Conservation (phyloP, 2,888 invertebrate genomes). For the Pollenia labialis region DNA sequence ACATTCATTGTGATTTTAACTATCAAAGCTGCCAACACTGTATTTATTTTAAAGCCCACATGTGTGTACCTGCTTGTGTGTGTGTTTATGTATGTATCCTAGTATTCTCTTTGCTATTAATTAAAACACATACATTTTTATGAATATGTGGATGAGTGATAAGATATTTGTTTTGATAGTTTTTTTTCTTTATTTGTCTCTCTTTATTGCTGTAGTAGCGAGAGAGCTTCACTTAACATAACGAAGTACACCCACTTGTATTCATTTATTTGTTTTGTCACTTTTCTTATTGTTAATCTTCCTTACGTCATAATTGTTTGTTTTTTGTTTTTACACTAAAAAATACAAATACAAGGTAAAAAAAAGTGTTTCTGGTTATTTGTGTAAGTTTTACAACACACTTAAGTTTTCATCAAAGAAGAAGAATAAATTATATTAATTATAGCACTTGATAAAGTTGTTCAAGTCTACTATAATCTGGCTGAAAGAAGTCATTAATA, state of each 20-base stretch:
- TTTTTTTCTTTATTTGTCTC: background rate
- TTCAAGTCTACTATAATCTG: too few species aligned
- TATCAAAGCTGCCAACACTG: too few species aligned
- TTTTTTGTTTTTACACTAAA: conserved; percentile 51
- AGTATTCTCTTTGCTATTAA: too few species aligned
- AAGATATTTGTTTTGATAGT: background rate
- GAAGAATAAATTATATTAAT: background rate
- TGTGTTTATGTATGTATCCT: too few species aligned
- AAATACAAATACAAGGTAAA: background rate
- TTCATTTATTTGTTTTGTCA: conserved; percentile 48
- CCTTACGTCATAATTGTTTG: background rate
- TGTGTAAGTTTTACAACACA: conserved; percentile 6
- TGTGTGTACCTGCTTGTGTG: too few species aligned
- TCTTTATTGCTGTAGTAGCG: conserved; percentile 11
- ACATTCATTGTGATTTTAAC: too few species aligned
- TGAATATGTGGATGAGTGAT: background rate
- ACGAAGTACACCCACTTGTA: conserved; percentile 67
- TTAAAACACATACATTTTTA: background rate
- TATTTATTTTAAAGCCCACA: too few species aligned
- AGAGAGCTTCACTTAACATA: conserved; percentile 69
- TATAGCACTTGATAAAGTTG: too few species aligned
- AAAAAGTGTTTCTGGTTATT: conserved; percentile 21
- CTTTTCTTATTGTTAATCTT: background rate
- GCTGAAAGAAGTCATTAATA: too few species aligned
- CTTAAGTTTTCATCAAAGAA: background rate